Evolutionary conservation across 2,888 invertebrate species (phyloP), one percentile per base, ranked within the genome.

Genomic region (Caenorhabditis sp.): DNA sequence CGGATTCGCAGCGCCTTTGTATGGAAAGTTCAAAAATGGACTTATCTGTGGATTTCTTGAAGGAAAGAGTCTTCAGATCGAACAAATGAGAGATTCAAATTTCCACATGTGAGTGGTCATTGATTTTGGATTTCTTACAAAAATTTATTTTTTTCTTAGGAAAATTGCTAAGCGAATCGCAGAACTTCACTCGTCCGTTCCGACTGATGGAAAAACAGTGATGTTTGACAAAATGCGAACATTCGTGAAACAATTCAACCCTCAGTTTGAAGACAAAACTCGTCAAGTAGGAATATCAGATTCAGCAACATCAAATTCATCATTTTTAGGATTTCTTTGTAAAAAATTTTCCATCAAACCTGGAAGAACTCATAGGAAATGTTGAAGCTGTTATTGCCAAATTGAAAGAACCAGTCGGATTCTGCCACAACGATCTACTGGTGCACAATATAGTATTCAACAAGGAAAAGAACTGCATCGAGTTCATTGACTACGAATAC

Each of bases 401-500:
- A 26, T 58, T 82, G 22, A 72, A 81, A 3, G 82, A 83, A 26
- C 64, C 77, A 13, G 51, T 97, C 85, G 97, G 97, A 80, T 97
- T 97, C 94, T 95, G 96, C 92, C 99, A 99, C 94, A 99, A 99
- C 93, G 99, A 99, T 94, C 94, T 98, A 85, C 94, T 99, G 90
- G 94, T 98, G 91, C 96, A 95, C 91, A 99, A 99, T 93, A 95
- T 99, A 84, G 95, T 99, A 88, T 72, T 51, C 50, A 47, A 82
- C 22, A 6, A n/a, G 3, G 62, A 72, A n/a, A 71, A 47, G 26
- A 93, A 94, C 87, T 93, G 93, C 76, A 95, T 97, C 58, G 95
- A 95, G 60, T 98, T 99, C 92, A 98, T 99, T 90, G 99, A 99
- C 93, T 98, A 95, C 93, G 98, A 99, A 93, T 99, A 99, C 93